Conservation (phyloP, 1,140 invertebrate genomes). For the Drosophila tropicalis region DNA sequence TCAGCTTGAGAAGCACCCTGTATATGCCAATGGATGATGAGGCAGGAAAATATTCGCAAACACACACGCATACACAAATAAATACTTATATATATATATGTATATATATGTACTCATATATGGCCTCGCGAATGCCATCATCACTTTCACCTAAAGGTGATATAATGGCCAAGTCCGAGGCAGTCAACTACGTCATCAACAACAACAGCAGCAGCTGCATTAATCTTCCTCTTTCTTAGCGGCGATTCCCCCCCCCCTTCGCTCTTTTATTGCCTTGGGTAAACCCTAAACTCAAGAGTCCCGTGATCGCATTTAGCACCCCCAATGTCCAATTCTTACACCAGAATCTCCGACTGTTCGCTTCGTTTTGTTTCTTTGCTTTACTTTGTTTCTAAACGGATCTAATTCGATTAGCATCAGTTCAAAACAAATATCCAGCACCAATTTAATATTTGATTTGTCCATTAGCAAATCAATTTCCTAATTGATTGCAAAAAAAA, state of each 20-base stretch:
- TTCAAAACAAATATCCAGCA: conserved; percentile 19
- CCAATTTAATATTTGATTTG: conserved; percentile 60
- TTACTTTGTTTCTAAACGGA: conserved; percentile 31
- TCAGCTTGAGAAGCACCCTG: conserved; percentile 25
- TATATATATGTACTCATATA: not conserved
- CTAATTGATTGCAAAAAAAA: conserved; percentile 39
- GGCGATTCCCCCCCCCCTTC: not conserved
- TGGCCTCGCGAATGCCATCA: conserved; percentile 70
- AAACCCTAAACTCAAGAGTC: conserved; percentile 25
- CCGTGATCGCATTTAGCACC: conserved; percentile 60
- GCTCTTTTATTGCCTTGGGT: not conserved
- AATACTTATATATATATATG: not conserved
- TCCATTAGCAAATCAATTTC: conserved; percentile 45
- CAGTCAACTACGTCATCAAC: conserved; percentile 32
- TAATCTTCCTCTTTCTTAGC: conserved; percentile 17
- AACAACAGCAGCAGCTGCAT: conserved; percentile 22
- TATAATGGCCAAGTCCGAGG: conserved; percentile 65
- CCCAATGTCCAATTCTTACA: conserved; percentile 21
- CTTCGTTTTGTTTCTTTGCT: conserved; percentile 61
- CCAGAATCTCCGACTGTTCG: conserved; percentile 52
- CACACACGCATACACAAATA: conserved; percentile 37
- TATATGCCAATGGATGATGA: conserved; percentile 46
- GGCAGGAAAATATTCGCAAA: conserved; percentile 75
- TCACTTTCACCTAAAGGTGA: conserved; percentile 79
- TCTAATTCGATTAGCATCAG: conserved; percentile 68